Evolutionary conservation across 2,113 vertebrate genomes (phyloP).

Genomic region (Acrocephalus kingi): DNA sequence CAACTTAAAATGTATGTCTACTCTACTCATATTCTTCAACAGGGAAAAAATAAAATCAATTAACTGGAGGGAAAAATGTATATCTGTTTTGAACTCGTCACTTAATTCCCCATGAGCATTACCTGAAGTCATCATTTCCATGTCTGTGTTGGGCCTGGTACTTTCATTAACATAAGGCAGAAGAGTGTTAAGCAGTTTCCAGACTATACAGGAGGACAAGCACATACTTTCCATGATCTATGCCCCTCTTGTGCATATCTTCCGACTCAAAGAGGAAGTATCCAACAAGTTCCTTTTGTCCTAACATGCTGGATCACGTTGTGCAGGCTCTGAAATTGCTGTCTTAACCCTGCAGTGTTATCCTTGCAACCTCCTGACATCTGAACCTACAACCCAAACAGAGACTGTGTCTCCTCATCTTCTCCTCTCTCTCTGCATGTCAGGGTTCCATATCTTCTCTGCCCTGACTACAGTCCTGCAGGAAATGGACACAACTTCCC

Average conservation of each 20-base stretch:
- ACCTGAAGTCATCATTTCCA: not conserved
- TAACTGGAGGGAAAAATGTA: not conserved
- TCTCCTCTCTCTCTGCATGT: not conserved
- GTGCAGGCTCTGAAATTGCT: not conserved
- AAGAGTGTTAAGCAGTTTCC: not conserved
- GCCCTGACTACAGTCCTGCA: not conserved
- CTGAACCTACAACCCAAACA: not conserved
- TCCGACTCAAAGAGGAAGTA: not conserved
- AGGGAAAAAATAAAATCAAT: not conserved
- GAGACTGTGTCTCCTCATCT: fast-evolving
- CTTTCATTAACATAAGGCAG: not conserved
- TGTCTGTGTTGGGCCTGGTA: not conserved
- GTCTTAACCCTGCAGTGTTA: not conserved
- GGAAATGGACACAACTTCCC: not conserved
- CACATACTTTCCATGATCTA: not conserved
- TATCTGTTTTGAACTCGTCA: not conserved
- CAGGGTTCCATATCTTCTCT: not conserved
- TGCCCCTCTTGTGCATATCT: not conserved
- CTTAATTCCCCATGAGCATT: not conserved
- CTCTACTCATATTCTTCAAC: not conserved
- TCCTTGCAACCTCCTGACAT: not conserved
- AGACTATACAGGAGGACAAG: not conserved
- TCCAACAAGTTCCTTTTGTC: not conserved
- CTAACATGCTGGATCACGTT: not conserved
- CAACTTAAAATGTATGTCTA: not conserved